Percentiles rank a stretch among this genome's conserved stretches.
phyloP scores from a whole-genome alignment of 2,797 vertebrate species.

The Eulemur coronatus region DNA sequence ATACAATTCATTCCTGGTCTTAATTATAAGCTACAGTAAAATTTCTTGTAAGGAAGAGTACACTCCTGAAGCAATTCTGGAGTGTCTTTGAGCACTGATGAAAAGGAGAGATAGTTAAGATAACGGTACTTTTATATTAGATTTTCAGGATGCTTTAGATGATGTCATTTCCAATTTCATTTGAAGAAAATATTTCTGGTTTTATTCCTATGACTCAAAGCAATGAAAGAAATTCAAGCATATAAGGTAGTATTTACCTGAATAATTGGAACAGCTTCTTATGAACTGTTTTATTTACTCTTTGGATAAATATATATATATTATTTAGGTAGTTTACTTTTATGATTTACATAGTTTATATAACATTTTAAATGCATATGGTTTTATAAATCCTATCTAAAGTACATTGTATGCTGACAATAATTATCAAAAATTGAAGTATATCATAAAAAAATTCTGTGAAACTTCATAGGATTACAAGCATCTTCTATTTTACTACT shows the following conservation, averaged over 20 bases:
- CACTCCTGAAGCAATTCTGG: not conserved
- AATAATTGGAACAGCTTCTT: conserved; percentile 67
- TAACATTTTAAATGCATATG: conserved; percentile 70
- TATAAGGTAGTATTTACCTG: conserved; percentile 63
- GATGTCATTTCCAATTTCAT: conserved; percentile 21
- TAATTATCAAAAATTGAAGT: conserved; percentile 58
- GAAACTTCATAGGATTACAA: conserved; percentile 36
- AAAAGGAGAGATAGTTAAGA: not conserved
- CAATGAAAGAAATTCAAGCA: conserved; percentile 33
- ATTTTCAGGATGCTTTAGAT: not conserved
- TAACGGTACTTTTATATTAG: not conserved
- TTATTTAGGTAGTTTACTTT: conserved; percentile 72
- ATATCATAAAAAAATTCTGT: not conserved
- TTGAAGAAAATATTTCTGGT: not conserved
- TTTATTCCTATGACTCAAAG: conserved; percentile 41
- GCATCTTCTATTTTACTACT: conserved; percentile 3
- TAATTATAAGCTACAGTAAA: not conserved
- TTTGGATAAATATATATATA: conserved; percentile 66
- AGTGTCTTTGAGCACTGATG: not conserved
- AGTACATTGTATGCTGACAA: not conserved
- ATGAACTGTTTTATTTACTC: conserved; percentile 49
- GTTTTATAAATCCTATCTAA: conserved; percentile 44
- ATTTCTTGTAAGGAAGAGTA: not conserved
- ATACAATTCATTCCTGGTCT: not conserved
- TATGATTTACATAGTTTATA: conserved; percentile 70